Evolutionary conservation across 1,140 invertebrate species (phyloP), one percentile per base, ranked within the genome.

Genomic region (Schlechtendalia chinensis): DNA sequence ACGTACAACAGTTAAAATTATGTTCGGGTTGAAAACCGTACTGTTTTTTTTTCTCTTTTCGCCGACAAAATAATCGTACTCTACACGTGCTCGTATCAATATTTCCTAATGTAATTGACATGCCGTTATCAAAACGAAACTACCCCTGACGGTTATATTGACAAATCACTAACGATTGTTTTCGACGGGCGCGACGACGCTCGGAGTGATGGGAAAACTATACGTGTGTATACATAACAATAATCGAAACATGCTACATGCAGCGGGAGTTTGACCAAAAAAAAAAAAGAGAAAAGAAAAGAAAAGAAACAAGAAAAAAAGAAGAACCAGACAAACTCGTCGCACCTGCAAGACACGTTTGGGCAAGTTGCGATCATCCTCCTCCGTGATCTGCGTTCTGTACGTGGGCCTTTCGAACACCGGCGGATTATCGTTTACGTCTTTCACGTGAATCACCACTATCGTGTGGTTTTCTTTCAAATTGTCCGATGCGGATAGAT

Each of bases 381-480:
- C 96, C 86, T 97, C 95, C 6, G 94, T 97, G 86, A 97, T 97
- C 87, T 96, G 95, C 12, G 95, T 96, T 84, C 94, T 90, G 87
- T 97, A 97, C 69, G 94, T 96, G 39, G 95, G 95, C 82, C 95
- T 89, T 87, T 97, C 95, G 86, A 97, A 97, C 81, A 93, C 92
- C 1, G 93, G 93, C 22, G 89, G 89, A 86, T 93, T 93, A 87
- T 97, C 95, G 86, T 97, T 97, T 69, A 96, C 94, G 85, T 96
- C 95, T 88, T 96, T 96, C 82, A 97, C 94, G 87, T 96, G 94
- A 84, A 97, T 97, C 83, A 97, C 94, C 54, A 97, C 95, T 11
- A 92, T 96, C 6, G 96, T 97, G 87, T 95, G 94, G 89, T 97
- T 97, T 87, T 97, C 95, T 88, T 96, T 96, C 84, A 97, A 89